Conservation (phyloP, 1,140 invertebrate species). For the Drosophila arawakana region DNA sequence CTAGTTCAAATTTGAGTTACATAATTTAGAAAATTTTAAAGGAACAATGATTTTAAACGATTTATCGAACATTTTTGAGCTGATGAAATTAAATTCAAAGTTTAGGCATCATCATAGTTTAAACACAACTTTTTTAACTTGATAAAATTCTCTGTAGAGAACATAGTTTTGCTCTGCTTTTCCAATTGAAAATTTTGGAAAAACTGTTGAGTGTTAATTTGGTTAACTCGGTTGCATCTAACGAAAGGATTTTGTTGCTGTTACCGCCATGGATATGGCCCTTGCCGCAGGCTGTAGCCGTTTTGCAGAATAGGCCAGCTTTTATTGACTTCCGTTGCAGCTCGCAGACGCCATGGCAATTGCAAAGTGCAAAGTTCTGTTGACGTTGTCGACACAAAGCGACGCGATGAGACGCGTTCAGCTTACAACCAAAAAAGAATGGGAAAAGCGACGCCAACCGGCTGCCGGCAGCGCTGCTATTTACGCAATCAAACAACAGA, state of each 20-base stretch:
- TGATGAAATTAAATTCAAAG: too few relatives aligned
- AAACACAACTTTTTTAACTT: too few relatives aligned
- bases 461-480: constrained; percentile 26
- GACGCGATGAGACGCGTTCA: too few relatives aligned
- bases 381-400: constrained; percentile 15
- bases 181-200: constrained; percentile 1
- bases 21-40: too few relatives aligned
- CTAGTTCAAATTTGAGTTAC: too few relatives aligned
- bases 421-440: too few relatives aligned
- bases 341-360: constrained; percentile 21
- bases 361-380: constrained; percentile 57
- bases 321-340: constrained; percentile 75
- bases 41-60: too few relatives aligned
- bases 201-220: constrained; percentile 52
- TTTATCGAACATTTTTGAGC: too few relatives aligned
- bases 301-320: constrained; percentile 68
- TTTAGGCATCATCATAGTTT: too few relatives aligned
- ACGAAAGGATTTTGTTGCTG: neutral
- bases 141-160: too few relatives aligned
- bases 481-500: constrained; percentile 59
- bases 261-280: neutral
- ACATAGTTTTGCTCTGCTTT: too few relatives aligned
- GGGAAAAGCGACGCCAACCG: neutral
- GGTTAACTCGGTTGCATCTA: constrained; percentile 31
- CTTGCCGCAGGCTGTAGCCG: constrained; percentile 2